Base-by-base conservation (phyloP, 2,888 invertebrate genomes). In the Cerceris ruficornis region DNA sequence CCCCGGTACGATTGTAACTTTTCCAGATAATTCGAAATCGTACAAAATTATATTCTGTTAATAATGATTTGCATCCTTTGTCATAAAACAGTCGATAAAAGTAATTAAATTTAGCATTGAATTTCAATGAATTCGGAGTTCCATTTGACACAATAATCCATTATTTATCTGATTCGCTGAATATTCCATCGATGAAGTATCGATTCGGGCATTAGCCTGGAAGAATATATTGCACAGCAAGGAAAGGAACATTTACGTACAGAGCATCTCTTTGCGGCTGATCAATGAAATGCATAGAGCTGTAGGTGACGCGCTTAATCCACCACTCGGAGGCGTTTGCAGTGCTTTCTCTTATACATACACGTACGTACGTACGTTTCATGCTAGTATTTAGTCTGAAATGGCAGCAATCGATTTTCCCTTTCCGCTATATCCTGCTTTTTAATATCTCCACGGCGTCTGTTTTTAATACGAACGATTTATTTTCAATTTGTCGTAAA, bases 261-360 rank as follows among this genome's bases (percentile, higher is more conserved):
- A 46, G 46, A 46, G 11, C 46, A 46, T 46, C 46, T 46, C 46
- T 46, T 46, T 46, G 46, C 11, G 46, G 46, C 46, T 46, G 46
- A 46, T 46, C 46, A 46, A 46, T 54, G 54, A 54, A 54, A 54
- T 54, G n/a, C 54, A 11, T 54, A 15, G 8, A 15, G 54, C n/a
- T 54, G 15, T 54, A 54, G 54, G 54, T 54, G 54, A 54, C 54
- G 54, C 54, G 8, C n/a, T 14, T 14, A 54, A 54, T 54, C 54
- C 54, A 54, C n/a, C 54, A 15, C 54, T 7, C n/a, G 14, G 46
- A 7, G n/a, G 54, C 14, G 54, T n/a, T 14, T 9, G 54, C 7
- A n/a, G 8, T 15, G 54, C 15, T n/a, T 54, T 54, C 7, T 54
- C 7, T 28, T 28, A 28, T 28, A 28, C 28, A 1, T 28, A 28